A percentile compares a stretch with the other conserved stretches of the same genome.
Conservation (phyloP, 1,140 invertebrate species). For the Bombus soroeensis region DNA sequence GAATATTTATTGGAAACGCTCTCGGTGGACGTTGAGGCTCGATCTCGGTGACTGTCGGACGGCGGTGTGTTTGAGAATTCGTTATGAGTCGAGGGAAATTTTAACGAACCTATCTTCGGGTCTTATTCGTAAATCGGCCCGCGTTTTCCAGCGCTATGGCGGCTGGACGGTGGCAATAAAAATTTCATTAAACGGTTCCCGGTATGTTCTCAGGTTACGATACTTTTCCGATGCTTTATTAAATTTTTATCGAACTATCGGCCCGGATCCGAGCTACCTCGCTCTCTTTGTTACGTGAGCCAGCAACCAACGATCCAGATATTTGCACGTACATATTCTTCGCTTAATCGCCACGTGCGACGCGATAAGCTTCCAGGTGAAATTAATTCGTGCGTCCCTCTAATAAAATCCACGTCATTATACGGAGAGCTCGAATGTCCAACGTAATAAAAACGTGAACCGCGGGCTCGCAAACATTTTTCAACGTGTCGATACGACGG, state of each 20-base stretch:
- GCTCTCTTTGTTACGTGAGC: background rate
- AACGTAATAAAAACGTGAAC: background rate
- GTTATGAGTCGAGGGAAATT: background rate
- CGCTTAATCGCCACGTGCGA: background rate
- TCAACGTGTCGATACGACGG: background rate
- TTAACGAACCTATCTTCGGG: background rate
- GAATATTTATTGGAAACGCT: slow-evolving; percentile 22
- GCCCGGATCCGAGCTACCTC: background rate
- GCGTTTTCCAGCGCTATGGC: background rate
- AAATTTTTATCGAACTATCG: slow-evolving; percentile 12
- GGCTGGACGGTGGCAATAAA: background rate
- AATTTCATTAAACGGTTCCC: slow-evolving; percentile 26
- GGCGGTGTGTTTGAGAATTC: background rate
- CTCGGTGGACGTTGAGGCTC: background rate
- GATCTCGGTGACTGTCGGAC: background rate
- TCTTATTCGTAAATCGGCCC: slow-evolving; percentile 18
- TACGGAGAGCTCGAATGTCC: background rate
- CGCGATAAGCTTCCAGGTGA: background rate
- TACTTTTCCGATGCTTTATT: slow-evolving; percentile 23
- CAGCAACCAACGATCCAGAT: no score
- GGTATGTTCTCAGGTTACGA: background rate
- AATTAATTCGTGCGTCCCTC: background rate
- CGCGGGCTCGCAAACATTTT: background rate
- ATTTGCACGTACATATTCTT: background rate
- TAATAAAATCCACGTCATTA: background rate